These are phyloP conservation scores for Mergus octosetaceus DNA, from an alignment of 2,797 vertebrate genomes.

Conservation along the genomic window DNA sequence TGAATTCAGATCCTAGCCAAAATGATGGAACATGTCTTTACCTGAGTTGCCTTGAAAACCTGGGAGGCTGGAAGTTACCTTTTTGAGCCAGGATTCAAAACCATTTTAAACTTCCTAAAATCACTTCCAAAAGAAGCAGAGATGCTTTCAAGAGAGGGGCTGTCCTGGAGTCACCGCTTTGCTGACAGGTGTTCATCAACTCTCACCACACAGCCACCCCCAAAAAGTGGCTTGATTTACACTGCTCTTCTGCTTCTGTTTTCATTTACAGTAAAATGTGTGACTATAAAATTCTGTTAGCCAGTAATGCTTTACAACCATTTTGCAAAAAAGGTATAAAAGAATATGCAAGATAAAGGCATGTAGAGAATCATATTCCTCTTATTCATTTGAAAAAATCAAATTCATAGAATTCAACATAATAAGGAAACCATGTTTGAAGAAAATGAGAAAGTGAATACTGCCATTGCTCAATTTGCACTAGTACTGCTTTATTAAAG, in stretches of 20 bases:
- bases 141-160: neutral
- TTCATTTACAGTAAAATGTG: neutral
- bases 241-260: neutral
- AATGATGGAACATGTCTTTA: rapidly evolving
- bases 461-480: neutral
- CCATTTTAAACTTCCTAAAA: neutral
- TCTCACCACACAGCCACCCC: rapidly evolving
- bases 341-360: neutral
- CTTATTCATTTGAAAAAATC: neutral
- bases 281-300: neutral
- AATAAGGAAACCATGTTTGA: neutral
- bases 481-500: neutral
- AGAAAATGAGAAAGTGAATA: neutral
- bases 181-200: neutral
- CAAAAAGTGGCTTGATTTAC: neutral
- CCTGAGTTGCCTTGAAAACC: neutral
- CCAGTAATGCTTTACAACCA: neutral
- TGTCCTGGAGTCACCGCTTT: rapidly evolving
- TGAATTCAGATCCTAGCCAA: neutral
- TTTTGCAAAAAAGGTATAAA: neutral
- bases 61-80: neutral
- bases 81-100: neutral
- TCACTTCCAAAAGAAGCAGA: neutral
- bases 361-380: neutral
- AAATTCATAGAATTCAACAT: neutral